These are phyloP conservation scores for Nerophis lumbriciformis DNA, from an alignment of 2,113 vertebrate species.

Conservation along the genomic window DNA sequence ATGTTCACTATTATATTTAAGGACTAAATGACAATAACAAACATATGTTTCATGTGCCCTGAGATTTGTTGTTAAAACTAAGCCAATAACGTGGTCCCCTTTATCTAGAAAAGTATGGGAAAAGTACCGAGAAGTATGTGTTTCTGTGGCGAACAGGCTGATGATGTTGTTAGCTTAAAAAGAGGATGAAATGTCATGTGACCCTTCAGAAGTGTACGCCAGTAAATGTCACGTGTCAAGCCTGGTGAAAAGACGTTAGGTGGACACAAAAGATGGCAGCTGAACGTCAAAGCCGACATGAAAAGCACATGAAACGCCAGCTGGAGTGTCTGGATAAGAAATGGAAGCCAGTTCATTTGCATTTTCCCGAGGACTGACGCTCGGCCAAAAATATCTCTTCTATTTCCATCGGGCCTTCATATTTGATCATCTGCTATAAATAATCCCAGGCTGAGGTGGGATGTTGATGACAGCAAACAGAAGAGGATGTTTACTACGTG, in stretches of 20 bases:
- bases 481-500: too few species aligned
- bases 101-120: too few species aligned
- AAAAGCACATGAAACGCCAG: constrained; percentile 55
- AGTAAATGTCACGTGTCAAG: constrained; percentile 54
- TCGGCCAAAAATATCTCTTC: constrained; percentile 51
- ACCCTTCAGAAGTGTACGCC: neutral
- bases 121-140: too few species aligned
- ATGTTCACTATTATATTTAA: too few species aligned
- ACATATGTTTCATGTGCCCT: too few species aligned
- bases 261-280: constrained; percentile 40
- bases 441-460: constrained; percentile 30
- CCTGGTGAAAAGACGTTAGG: constrained; percentile 29
- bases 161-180: too few species aligned
- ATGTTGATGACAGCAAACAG: too few species aligned
- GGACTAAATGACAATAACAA: too few species aligned
- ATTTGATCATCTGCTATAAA: constrained; percentile 43
- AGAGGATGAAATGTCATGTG: too few species aligned
- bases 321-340: neutral
- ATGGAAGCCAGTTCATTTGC: neutral
- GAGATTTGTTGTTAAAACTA: too few species aligned
- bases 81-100: too few species aligned
- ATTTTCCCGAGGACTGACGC: constrained; percentile 5
- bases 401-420: constrained; percentile 33
- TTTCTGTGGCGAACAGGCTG: too few species aligned
- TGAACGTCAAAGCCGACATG: constrained; percentile 57